Evolutionary conservation across 2,797 vertebrate genomes (phyloP).

Genomic region (Sebastes steindachneri): DNA sequence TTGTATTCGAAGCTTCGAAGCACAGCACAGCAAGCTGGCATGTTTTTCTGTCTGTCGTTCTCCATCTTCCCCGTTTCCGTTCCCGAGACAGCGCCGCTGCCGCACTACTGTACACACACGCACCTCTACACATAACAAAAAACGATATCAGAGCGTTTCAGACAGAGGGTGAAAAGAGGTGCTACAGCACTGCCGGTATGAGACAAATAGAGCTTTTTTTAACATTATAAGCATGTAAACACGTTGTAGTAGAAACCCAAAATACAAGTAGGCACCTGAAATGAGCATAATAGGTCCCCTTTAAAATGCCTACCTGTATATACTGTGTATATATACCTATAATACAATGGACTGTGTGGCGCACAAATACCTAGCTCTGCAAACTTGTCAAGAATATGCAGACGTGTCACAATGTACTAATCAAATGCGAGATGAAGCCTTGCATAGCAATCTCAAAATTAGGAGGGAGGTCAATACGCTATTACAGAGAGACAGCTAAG

Average conservation of each 20-base stretch:
- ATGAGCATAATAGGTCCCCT: not conserved
- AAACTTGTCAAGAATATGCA: slow-evolving; percentile 64
- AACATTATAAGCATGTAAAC: not conserved
- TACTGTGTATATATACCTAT: too few species aligned
- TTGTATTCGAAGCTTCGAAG: too few species aligned
- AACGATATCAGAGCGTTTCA: too few species aligned
- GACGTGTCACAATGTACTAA: slow-evolving; percentile 50
- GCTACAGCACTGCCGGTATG: rapidly evolving
- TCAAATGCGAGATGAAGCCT: slow-evolving; percentile 61
- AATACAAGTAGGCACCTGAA: not conserved
- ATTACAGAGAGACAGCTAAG: slow-evolving; percentile 48
- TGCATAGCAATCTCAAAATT: slow-evolving; percentile 58
- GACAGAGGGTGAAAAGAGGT: not conserved
- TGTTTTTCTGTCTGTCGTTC: too few species aligned
- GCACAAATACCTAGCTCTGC: slow-evolving; percentile 53
- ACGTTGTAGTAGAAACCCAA: not conserved
- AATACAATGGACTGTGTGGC: not conserved
- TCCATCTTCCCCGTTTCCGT: too few species aligned
- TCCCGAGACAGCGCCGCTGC: too few species aligned
- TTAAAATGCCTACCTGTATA: not conserved
- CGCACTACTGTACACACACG: too few species aligned
- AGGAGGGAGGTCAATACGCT: slow-evolving; percentile 64
- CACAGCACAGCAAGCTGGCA: too few species aligned
- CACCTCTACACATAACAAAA: too few species aligned
- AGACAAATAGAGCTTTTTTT: not conserved